A percentile compares a stretch with the other conserved stretches of the same genome.
Conservation (phyloP, 1,140 invertebrate genomes). For the Temnothorax nylanderi region DNA sequence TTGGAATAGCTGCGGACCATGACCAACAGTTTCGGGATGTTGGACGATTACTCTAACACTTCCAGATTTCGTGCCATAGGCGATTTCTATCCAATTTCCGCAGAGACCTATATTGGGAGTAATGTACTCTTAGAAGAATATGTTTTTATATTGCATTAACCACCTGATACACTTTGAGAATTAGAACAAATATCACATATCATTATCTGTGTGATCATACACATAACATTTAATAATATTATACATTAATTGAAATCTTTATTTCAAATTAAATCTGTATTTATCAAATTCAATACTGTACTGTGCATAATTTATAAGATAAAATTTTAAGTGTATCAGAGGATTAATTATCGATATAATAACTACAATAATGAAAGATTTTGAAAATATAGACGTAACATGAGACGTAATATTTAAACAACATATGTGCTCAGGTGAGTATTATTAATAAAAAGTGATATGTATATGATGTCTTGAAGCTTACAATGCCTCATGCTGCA, state of each 20-base stretch:
- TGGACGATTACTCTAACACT: slow-evolving; percentile 98
- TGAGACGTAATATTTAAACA: slow-evolving; percentile 27
- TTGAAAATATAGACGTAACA: slow-evolving; percentile 20
- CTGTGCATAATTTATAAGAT: background rate
- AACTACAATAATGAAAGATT: slow-evolving; percentile 10
- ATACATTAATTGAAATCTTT: background rate
- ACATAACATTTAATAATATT: background rate
- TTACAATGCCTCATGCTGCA: slow-evolving; percentile 57
- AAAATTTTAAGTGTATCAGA: slow-evolving; percentile 32
- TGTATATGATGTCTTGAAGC: slow-evolving; percentile 9
- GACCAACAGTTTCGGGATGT: slow-evolving; percentile 99
- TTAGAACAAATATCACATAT: background rate
- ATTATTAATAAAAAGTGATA: slow-evolving; percentile 33
- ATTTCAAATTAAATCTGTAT: background rate
- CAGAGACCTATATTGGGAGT: slow-evolving; percentile 91
- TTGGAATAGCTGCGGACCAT: slow-evolving; percentile 98
- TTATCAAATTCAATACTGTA: background rate
- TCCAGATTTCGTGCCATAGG: slow-evolving; percentile 98
- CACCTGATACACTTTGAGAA: slow-evolving; percentile 36
- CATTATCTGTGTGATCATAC: background rate
- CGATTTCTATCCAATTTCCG: slow-evolving; percentile 99
- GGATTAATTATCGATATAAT: slow-evolving; percentile 25
- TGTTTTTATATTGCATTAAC: slow-evolving; percentile 4
- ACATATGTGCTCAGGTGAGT: slow-evolving; percentile 1
- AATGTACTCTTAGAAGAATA: background rate